Evolutionary conservation across 2,888 invertebrate genomes (phyloP), one percentile per base, ranked within the genome.

Genomic region (Ophion ellenae): DNA sequence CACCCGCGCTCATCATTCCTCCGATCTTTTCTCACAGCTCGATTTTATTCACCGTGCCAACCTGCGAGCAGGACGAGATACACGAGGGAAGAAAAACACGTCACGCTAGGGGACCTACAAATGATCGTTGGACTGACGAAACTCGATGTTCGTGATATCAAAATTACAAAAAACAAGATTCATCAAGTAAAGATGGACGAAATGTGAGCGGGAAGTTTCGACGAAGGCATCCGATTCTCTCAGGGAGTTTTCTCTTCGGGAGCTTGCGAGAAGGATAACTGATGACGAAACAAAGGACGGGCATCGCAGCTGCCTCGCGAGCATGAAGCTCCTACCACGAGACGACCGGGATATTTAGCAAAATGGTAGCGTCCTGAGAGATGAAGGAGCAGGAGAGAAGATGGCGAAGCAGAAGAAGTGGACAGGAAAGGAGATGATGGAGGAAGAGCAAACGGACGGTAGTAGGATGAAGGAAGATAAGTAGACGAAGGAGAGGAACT

Each of bases 151-250:
- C 66, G 67, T n/a, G 61, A 45, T n/a, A 9, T 10, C 4, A 66
- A 40, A 36, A 66, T 53, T 17, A 11, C 47, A 70, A 47, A 69
- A 40, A 7, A 7, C 5, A 40, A 40, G 4, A 32, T 32, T 32
- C 32, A 32, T 69, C 14, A 28, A 53, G 73, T 28, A 77, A 32
- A 63, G 45, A 69, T 57, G 36, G 32, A 82, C 84, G 67, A 71
- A 77, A 69, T 66, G 76, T 67, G 67, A 78, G 77, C 77, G 74
- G 80, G 75, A 73, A 84, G 86, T 7, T 88, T 86, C 87, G 86
- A 87, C 75, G 86, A 83, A 85, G 59, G 45, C 77, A 74, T 61
- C 73, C 81, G 45, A 63, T 47, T 20, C 40, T 47, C 32, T 40
- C 20, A 64, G 67, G 76, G 57, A 70, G 53, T 9, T 28, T 70